Conservation (phyloP, 2,888 invertebrate genomes). For the Isoperla grammatica region DNA sequence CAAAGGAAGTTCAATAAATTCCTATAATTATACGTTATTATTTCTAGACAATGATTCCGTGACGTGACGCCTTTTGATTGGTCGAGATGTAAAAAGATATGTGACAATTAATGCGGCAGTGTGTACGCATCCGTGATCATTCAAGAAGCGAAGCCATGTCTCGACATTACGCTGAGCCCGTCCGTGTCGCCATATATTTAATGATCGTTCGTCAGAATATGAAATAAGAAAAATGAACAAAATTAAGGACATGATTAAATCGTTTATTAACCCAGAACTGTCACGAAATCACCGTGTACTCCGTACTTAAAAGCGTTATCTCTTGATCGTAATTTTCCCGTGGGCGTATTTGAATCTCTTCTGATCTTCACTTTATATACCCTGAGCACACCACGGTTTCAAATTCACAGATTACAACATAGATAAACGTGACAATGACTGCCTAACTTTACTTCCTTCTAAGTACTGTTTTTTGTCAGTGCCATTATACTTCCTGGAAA, state of each 20-base stretch:
- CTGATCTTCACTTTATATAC: too few relatives aligned
- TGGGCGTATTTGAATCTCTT: not conserved
- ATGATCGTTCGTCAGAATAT: constrained; percentile 3
- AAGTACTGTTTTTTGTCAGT: too few relatives aligned
- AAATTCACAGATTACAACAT: too few relatives aligned
- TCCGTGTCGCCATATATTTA: not conserved
- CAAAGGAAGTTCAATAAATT: too few relatives aligned
- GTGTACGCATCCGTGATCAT: constrained; percentile 7
- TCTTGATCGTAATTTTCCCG: not conserved
- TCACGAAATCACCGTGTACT: not conserved
- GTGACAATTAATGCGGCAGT: constrained; percentile 1
- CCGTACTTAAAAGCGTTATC: not conserved
- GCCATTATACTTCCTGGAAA: too few relatives aligned
- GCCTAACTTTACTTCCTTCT: too few relatives aligned
- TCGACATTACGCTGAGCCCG: not conserved
- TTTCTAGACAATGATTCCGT: not conserved
- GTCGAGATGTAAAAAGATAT: not conserved
- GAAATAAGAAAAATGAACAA: not conserved
- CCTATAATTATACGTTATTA: not conserved
- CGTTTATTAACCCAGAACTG: constrained; percentile 4
- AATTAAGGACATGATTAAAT: constrained; percentile 1
- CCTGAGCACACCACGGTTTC: too few relatives aligned
- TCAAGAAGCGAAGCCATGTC: not conserved
- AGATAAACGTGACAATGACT: too few relatives aligned
- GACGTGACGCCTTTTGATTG: not conserved